Conservation (phyloP, 2,888 invertebrate species). For the Oscheius myriophilus region DNA sequence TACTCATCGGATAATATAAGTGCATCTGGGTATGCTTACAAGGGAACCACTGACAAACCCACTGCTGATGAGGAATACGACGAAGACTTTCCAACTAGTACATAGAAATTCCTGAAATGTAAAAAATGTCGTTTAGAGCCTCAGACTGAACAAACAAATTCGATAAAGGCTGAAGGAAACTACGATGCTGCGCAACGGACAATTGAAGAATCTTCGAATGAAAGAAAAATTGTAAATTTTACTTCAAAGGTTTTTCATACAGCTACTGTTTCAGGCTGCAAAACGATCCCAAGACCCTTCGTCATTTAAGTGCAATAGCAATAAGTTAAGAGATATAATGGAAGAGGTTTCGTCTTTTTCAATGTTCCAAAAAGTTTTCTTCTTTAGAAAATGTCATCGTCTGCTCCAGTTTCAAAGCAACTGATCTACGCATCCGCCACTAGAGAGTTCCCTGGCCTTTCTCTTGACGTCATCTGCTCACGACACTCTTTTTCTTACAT, state of each 20-base stretch:
- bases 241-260: constrained; percentile 5
- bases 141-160: too few species aligned
- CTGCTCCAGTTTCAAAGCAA: constrained; percentile 53
- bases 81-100: too few species aligned
- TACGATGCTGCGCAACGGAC: constrained; percentile 28
- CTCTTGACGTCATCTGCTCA: constrained; percentile 47
- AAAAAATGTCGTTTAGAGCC: too few species aligned
- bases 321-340: constrained; percentile 16
- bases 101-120: too few species aligned
- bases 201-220: constrained; percentile 38
- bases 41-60: background rate
- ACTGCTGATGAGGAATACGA: too few species aligned
- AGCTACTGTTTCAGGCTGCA: background rate
- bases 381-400: constrained; percentile 47
- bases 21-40: constrained; percentile 10
- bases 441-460: constrained; percentile 37
- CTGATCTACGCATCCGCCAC: constrained; percentile 50
- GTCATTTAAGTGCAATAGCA: constrained; percentile 19
- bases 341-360: background rate
- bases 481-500: constrained; percentile 55
- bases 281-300: constrained; percentile 19
- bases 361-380: background rate
- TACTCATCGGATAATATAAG: constrained; percentile 1
- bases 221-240: constrained; percentile 28
- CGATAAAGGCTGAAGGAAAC: constrained; percentile 7